Evolutionary conservation across 2,113 vertebrate species (phyloP), one percentile per base, ranked within the genome.

Genomic region (Brachionichthys hirsutus): DNA sequence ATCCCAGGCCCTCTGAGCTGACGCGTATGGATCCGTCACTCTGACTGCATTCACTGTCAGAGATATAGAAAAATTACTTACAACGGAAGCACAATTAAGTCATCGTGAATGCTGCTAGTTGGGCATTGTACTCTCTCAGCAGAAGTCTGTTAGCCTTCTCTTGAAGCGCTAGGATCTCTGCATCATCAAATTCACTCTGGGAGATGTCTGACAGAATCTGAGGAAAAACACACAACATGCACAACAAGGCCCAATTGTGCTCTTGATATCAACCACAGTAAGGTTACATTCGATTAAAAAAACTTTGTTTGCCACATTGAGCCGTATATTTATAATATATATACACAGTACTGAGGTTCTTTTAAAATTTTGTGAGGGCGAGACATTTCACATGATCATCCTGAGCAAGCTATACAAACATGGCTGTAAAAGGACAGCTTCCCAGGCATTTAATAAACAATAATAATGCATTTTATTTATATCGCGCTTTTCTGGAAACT

Each of bases 131-230:
- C 93, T 92, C 93, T 78, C 63, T 90, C 38, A 91, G 82, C 38
- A 95, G 80, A 57, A 95, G 89, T 50, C 49, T 89, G 53, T 66
- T 67, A 19, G 94, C 93, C 66, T 79, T 88, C 59, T 93, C 90
- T 52, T 96, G 94, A 17, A 96, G 87, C 41, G 84, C 88, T 16
- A 92, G 36, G 0, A 91, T 89, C 34, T 94, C 93, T 15, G 89
- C 67, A 48, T 94, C 92, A 18, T 90, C 78, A 20, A 85, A 80
- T 45, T 90, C 90, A 62, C 63, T 57, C 36, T 59, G 70, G 12
- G 89, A 89, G 1, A 71, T 73, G 42, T 92, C 88, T 24, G 89
- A 92, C 40, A 84, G 74, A 54, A 65, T 50, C 90, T 90, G 64
- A 57, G 12, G 30, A 58, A 42, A 4, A 68, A 45, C 48, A 0